Evolutionary conservation across 2,888 invertebrate genomes (phyloP), one percentile per base, ranked within the genome.

Genomic region (Abrostola tripartita): DNA sequence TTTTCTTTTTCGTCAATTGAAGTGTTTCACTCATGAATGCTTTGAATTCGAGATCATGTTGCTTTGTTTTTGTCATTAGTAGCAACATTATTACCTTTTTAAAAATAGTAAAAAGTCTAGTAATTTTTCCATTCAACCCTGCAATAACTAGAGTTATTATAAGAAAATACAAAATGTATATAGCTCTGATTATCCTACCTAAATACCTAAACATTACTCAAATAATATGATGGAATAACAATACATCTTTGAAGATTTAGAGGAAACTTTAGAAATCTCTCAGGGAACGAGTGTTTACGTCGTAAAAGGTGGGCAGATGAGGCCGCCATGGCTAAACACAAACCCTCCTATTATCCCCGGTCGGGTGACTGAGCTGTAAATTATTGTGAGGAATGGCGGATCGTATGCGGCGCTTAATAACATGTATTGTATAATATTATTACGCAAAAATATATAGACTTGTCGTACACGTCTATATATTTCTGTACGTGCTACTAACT

Each of bases 301-400:
- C 91, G 91, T 91, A 91, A 92, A 92, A 92, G 90, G 91, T 85
- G 89, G 88, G 24, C 85, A 85, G 85, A 81, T 61, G 84, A 80
- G 85, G 82, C 85, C 84, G 83, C 61, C 65, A 60, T 67, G 58
- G 61, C 76, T 61, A 55, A 52, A 71, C 80, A 79, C 78, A 80
- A 81, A 66, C 84, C 81, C 70, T 69, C 68, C 57, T 52, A 50
- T 76, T 75, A 71, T 68, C 63, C 62, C 52, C 62, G 65, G 64
- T 71, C 70, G 78, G 71, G 67, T 78, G 74, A 74, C 77, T 79
- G 71, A 79, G 73, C 78, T 71, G 76, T 63, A 66, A 74, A 76
- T 81, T 76, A 80, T 74, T 64, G 67, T 71, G 65, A 76, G 68
- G 61, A 61, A 71, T 70, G 57, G 65, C 55, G 42, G 50, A 40